Percentiles rank a stretch among this genome's conserved stretches.
These are phyloP conservation scores for Ailuropoda melanoleuca DNA, from an alignment of 2,113 vertebrate genomes.

Conservation along the genomic window DNA sequence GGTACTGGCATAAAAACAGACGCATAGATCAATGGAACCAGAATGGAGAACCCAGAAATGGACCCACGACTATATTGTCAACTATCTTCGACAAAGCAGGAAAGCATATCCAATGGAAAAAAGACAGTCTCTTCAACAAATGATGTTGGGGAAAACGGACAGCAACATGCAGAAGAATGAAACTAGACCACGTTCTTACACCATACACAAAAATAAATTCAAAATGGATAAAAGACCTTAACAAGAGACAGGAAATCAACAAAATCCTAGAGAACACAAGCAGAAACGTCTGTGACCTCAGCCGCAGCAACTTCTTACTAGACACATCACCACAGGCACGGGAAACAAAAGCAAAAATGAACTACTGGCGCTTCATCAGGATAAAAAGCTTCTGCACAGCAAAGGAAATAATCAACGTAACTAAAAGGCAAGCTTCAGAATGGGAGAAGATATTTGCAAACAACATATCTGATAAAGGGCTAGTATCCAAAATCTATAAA, in stretches of 20 bases:
- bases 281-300: neutral
- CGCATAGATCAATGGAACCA: neutral
- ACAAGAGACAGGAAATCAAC: neutral
- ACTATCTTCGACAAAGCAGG: neutral
- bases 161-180: neutral
- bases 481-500: neutral
- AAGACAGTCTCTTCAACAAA: neutral
- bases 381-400: neutral
- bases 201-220: neutral
- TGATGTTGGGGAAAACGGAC: neutral
- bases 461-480: neutral
- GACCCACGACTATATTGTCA: neutral
- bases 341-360: neutral
- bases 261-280: neutral
- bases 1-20: neutral
- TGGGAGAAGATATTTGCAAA: neutral
- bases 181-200: neutral
- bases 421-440: neutral
- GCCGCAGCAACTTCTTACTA: neutral
- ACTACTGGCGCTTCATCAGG: neutral
- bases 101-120: neutral
- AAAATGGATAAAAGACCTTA: neutral
- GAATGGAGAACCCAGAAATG: neutral
- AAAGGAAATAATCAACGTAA: neutral
- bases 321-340: neutral